Evolutionary conservation across 2,888 invertebrate genomes (phyloP).

Genomic region (Branchinecta sandiegonensis): DNA sequence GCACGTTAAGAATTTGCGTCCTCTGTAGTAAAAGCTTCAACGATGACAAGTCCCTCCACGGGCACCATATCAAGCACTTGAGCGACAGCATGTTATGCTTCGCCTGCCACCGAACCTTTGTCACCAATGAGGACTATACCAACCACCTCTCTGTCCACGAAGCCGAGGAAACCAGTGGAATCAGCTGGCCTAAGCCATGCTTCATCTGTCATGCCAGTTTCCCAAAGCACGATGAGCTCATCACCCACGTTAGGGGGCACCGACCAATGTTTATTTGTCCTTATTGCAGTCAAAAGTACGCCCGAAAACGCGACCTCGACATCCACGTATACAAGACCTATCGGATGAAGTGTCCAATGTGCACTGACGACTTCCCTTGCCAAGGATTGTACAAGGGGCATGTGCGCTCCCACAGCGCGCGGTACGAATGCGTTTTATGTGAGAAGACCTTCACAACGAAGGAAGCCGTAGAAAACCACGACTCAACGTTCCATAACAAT

Average conservation of each 20-base stretch:
- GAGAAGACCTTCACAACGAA: background rate
- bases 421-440: background rate
- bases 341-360: background rate
- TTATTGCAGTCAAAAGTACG: background rate
- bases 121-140: background rate
- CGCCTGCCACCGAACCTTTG: conserved; percentile 5
- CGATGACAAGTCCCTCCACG: background rate
- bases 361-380: background rate
- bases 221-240: background rate
- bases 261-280: conserved; percentile 13
- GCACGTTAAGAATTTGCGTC: background rate
- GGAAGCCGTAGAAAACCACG: background rate
- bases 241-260: background rate
- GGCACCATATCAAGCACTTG: background rate
- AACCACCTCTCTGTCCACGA: background rate
- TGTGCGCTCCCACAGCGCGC: background rate
- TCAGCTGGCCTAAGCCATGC: background rate
- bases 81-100: background rate
- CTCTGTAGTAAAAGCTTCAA: background rate
- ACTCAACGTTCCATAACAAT: background rate
- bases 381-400: background rate
- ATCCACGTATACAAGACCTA: background rate
- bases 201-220: background rate
- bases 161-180: background rate
- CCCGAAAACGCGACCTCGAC: background rate